Percentiles rank a stretch among this genome's conserved stretches.
Conservation (phyloP, 2,113 vertebrate species). For the Hucho hucho region DNA sequence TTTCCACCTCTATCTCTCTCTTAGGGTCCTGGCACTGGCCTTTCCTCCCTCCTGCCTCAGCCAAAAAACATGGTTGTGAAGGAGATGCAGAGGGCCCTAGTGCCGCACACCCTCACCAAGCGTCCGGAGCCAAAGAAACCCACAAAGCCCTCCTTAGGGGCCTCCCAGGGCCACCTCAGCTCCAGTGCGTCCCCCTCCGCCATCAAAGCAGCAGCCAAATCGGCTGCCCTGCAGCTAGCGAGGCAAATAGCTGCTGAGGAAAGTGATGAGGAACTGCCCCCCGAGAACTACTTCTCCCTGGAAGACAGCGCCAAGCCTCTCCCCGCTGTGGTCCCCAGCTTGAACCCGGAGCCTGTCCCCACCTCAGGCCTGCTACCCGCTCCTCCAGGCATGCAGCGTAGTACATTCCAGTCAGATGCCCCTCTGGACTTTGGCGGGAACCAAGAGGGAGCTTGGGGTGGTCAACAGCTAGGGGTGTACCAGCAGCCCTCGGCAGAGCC, state of each 20-base stretch:
- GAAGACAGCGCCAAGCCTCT: slow-evolving; percentile 74
- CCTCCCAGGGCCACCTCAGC: slow-evolving; percentile 39
- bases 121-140: slow-evolving; percentile 64
- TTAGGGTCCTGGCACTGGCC: slow-evolving; percentile 73
- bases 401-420: slow-evolving; percentile 82
- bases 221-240: slow-evolving; percentile 89
- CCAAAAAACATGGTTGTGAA: slow-evolving; percentile 86
- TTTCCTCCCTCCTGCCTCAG: slow-evolving; percentile 90
- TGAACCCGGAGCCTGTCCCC: slow-evolving; percentile 60
- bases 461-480: slow-evolving; percentile 42
- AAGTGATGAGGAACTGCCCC: slow-evolving; percentile 85
- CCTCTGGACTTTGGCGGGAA: slow-evolving; percentile 87
- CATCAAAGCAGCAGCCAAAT: slow-evolving; percentile 96
- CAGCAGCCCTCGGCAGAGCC: slow-evolving; percentile 51
- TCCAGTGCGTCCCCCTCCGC: slow-evolving; percentile 86
- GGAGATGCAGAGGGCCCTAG: slow-evolving; percentile 79
- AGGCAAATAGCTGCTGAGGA: slow-evolving; percentile 90
- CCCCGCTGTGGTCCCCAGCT: slow-evolving; percentile 6
- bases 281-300: slow-evolving; percentile 95
- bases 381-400: slow-evolving; percentile 70
- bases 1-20: neutral
- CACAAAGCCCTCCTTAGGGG: slow-evolving; percentile 12
- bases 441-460: slow-evolving; percentile 38
- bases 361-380: slow-evolving; percentile 65
- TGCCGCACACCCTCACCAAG: slow-evolving; percentile 86